Base-by-base conservation (phyloP, 1,140 invertebrate species). In the Drosophila punjabiensis region DNA sequence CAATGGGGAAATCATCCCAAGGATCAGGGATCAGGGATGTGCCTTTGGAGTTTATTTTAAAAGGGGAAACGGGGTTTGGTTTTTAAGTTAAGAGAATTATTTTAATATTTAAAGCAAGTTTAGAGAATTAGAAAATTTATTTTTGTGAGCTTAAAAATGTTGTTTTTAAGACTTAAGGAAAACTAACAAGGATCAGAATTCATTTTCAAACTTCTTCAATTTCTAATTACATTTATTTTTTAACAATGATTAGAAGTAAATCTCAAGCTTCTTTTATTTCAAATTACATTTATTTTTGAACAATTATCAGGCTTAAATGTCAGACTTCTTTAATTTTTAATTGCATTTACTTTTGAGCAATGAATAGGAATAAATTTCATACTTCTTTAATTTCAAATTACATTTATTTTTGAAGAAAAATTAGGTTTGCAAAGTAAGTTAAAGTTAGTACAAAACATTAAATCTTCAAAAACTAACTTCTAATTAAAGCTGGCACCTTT, bases 1-100 rank as follows among this genome's bases (percentile, higher is more conserved):
- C 56, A 7, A n/a, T 47, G 64, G 71, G 74, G 73, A 76, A 59
- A 77, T 76, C 69, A 59, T 61, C 74, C 71, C 39, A 35, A 18
- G 65, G 68, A 71, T 71, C 68, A 35, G 24, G 65, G 68, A 71
- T 71, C 68, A 71, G 65, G 33, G 37, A 30, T 71, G 68, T 14
- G 18, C 9, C 30, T 35, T 55, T 69, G 33, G 65, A 28, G 24
- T 71, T 47, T 55, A 30, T 53, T 43, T 32, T 56, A 6, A 4
- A 11, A 10, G 8, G 4, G 33, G 16, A 24, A 37, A 20, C 4
- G 0, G 33, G 13, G 13, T 55, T 35, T 20, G 18, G 4, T 3
- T 8, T 8, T 20, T 35, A 9, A 5, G 11, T 35, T 9, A 1
- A 1, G 9, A 9, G 0, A 33, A 5, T 33, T 53, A 18, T n/a